Percentiles rank a stretch among this genome's conserved stretches.
Conservation (phyloP, 2,888 invertebrate genomes). For the Acrocyrtus sp. region DNA sequence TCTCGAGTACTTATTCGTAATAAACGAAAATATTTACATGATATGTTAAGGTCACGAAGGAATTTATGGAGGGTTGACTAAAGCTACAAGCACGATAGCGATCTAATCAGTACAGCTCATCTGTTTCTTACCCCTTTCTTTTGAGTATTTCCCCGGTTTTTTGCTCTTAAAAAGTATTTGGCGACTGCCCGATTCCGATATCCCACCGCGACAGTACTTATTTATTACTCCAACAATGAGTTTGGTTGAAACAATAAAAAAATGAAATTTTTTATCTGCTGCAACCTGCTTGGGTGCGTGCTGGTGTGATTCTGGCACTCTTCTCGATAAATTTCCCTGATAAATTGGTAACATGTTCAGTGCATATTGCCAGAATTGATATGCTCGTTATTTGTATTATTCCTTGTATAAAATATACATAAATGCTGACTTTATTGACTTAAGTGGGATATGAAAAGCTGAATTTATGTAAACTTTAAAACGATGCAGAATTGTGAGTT, state of each 20-base stretch:
- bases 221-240: conserved; percentile 28
- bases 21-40: neutral
- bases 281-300: neutral
- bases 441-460: no score
- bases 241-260: no score
- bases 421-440: conserved; percentile 1
- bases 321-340: no score
- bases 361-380: neutral
- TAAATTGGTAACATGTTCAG: no score
- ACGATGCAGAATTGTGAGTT: conserved; percentile 2
- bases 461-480: conserved; percentile 6
- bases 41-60: conserved; percentile 15
- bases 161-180: no score
- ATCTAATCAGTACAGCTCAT: conserved; percentile 14
- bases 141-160: no score
- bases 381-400: conserved; percentile 3
- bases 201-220: conserved; percentile 21
- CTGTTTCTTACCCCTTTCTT: no score
- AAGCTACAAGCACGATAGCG: neutral
- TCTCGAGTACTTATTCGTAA: neutral
- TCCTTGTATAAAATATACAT: conserved; percentile 5
- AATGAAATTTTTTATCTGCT: conserved; percentile 6
- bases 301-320: no score
- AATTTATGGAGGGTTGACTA: conserved; percentile 9
- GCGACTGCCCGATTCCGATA: neutral